Evolutionary conservation across 2,888 invertebrate genomes (phyloP), one percentile per base, ranked within the genome.

Genomic region (Zaprionus obscuricornis): DNA sequence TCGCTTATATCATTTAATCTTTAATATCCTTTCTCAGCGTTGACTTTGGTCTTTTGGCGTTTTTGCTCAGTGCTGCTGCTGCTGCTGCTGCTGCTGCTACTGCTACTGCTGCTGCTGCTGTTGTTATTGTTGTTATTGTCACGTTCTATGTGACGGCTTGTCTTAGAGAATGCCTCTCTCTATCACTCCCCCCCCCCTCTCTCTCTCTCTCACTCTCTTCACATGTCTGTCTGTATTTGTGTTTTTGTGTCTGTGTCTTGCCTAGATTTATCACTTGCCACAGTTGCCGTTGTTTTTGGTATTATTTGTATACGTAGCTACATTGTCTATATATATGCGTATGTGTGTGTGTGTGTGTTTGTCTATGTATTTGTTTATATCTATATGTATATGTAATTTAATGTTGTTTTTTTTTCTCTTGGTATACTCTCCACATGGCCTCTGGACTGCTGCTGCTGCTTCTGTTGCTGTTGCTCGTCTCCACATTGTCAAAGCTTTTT

Each of bases 1-100:
- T 59, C 70, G 74, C 85, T 85, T 85, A 81, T 85, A 81, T 85
- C 78, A 77, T 81, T 83, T 85, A 83, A 83, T 83, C 82, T 83
- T 83, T 85, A 83, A 83, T 84, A 83, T 83, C 86, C 77, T 83
- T 84, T 83, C 83, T 78, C 66, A 56, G 84, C 69, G 77, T 79
- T 79, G 75, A 85, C 79, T 86, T 83, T 79, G 69, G 73, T 83
- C 71, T 77, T 81, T 78, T 82, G 46, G 55, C 62, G 17, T 29
- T 3, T 45, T 31, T 31, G 24, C 13, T 18, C 13, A n/a, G 10
- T 26, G 10, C 7, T 18, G 10, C n/a, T 56, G 49, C 36, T 57
- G 51, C 55, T 63, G 46, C 67, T 73, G 50, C 10, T 29, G 29
- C 17, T 43, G 40, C 22, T 40, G 24, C 56, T 42, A 36, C 37